These are phyloP conservation scores for Chloroceryle inda DNA, from an alignment of 2,797 vertebrate genomes.

Conservation along the genomic window DNA sequence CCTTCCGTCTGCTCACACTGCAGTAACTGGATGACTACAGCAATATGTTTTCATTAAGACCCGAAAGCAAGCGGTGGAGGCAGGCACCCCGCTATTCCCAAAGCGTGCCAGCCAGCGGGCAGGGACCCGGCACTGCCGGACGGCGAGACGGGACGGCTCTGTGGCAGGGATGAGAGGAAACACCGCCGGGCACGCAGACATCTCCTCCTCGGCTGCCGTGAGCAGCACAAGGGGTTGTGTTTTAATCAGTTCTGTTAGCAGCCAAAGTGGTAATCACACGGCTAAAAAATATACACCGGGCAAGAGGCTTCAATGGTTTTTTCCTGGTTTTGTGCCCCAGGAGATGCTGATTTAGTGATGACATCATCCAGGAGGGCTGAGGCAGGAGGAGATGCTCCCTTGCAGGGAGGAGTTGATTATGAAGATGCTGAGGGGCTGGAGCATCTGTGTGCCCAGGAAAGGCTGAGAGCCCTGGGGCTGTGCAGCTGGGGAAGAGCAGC, in stretches of 20 bases:
- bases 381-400: not conserved
- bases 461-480: no score
- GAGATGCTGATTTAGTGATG: not conserved
- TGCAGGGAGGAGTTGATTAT: not conserved
- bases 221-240: not conserved
- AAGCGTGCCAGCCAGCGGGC: not conserved
- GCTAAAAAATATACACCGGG: not conserved
- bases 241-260: not conserved
- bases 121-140: not conserved
- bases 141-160: not conserved
- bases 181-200: fast-evolving
- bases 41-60: constrained; percentile 69
- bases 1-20: constrained; percentile 51
- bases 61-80: not conserved
- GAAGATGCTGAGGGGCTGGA: not conserved
- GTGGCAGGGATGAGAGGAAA: fast-evolving
- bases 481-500: no score
- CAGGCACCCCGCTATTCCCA: not conserved
- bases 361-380: no score
- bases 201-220: not conserved
- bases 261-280: not conserved
- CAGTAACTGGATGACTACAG: constrained; percentile 33
- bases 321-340: not conserved
- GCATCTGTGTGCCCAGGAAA: no score
- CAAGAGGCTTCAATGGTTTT: not conserved